phyloP scores from a whole-genome alignment of 2,888 invertebrate species.

The Drosophila lutescens region DNA sequence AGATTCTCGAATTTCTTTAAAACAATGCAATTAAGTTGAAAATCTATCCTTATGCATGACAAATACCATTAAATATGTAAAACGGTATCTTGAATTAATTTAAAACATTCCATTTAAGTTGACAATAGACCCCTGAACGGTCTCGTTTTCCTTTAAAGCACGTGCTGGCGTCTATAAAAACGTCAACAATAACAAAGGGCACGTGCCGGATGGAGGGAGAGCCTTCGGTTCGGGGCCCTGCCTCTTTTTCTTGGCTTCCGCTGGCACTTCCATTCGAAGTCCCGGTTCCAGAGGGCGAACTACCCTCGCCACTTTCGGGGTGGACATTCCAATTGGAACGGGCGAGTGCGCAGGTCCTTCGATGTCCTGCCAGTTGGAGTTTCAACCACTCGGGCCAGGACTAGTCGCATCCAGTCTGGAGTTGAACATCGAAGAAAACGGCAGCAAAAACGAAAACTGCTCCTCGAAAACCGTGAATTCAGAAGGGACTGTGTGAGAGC shows the following conservation, averaged over 20 bases:
- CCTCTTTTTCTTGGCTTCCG: constrained; percentile 48
- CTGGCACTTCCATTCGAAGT: constrained; percentile 41
- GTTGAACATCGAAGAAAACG: constrained; percentile 83
- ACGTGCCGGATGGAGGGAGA: constrained; percentile 54
- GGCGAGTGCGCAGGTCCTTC: constrained; percentile 82
- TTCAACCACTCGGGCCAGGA: constrained; percentile 76
- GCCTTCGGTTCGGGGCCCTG: constrained; percentile 6
- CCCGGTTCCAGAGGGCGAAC: constrained; percentile 36
- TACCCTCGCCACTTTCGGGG: constrained; percentile 21
- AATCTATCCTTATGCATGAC: not conserved
- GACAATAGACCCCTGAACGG: not conserved
- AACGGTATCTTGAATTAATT: not conserved
- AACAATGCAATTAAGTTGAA: not conserved
- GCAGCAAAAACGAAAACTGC: constrained; percentile 80
- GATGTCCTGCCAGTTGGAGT: constrained; percentile 74
- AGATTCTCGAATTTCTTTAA: constrained; percentile 1
- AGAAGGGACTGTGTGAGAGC: constrained; percentile 69
- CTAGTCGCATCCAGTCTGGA: constrained; percentile 83
- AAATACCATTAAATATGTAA: not conserved
- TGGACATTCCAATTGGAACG: constrained; percentile 71
- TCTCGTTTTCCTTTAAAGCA: constrained; percentile 32
- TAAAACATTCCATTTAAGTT: not conserved
- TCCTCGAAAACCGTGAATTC: constrained; percentile 57
- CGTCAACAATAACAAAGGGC: constrained; percentile 73
- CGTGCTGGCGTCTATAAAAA: constrained; percentile 55